phyloP scores from a whole-genome alignment of 2,888 invertebrate genomes.

The Adelognathus sp. region DNA sequence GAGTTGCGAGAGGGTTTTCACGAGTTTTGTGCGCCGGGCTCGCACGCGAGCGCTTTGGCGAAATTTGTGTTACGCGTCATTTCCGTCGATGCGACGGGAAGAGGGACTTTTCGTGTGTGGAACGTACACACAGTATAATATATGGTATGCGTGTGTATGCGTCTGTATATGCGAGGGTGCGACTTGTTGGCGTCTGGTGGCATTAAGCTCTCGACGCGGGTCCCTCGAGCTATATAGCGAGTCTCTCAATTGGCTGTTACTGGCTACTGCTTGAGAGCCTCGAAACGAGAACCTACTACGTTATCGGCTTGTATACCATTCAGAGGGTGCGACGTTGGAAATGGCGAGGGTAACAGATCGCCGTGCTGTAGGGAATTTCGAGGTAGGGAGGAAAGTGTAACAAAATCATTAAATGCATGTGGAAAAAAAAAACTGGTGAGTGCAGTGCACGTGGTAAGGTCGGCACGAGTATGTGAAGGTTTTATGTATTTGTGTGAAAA shows the following conservation, averaged over 20 bases:
- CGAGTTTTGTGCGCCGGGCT: conserved; percentile 6
- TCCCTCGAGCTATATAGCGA: neutral
- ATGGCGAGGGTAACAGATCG: neutral
- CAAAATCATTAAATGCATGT: neutral
- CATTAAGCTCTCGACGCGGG: neutral
- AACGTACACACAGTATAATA: neutral
- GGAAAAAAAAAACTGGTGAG: neutral
- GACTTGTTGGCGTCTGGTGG: neutral
- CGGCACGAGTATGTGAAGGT: too few relatives aligned
- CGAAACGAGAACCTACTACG: neutral
- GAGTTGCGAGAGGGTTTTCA: neutral
- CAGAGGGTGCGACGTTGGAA: neutral
- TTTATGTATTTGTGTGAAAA: too few relatives aligned
- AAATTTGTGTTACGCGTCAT: conserved; percentile 55
- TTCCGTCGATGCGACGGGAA: conserved; percentile 29
- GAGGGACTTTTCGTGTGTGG: neutral
- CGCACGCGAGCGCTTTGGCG: conserved; percentile 16
- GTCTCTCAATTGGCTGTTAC: conserved; percentile 32
- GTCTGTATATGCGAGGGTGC: neutral
- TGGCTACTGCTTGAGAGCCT: neutral
- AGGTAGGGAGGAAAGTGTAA: neutral
- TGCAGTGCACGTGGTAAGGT: too few relatives aligned
- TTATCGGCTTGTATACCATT: conserved; percentile 6
- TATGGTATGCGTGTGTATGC: neutral
- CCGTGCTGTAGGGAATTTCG: neutral